phyloP scores from a whole-genome alignment of 1,140 invertebrate genomes.

The Hyles euphorbiae region DNA sequence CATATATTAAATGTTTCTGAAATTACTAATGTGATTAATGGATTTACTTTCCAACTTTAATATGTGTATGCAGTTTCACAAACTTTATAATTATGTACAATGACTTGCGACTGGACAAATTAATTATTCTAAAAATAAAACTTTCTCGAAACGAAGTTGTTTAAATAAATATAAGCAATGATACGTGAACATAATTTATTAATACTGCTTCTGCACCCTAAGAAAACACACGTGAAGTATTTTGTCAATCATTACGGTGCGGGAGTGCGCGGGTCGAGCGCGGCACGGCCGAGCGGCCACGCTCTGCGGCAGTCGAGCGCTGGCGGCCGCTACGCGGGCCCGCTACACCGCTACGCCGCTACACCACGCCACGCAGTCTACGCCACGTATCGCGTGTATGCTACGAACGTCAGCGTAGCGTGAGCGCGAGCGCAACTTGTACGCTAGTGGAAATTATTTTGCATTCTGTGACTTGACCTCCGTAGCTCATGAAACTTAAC shows the following conservation, averaged over 20 bases:
- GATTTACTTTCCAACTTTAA: no score
- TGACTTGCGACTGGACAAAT: no score
- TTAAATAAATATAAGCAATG: no score
- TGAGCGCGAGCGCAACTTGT: conserved; percentile 9
- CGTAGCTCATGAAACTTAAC: neutral
- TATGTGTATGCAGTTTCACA: no score
- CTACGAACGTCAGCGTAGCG: conserved; percentile 13
- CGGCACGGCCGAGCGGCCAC: conserved; percentile 33
- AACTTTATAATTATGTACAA: no score
- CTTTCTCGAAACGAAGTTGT: no score
- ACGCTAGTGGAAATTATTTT: neutral
- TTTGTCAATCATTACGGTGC: conserved; percentile 69
- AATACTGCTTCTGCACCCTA: conserved; percentile 13
- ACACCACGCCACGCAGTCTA: conserved; percentile 26
- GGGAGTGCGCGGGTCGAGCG: conserved; percentile 40
- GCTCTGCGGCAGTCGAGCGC: conserved; percentile 61
- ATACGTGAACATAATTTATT: no score
- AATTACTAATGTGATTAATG: no score
- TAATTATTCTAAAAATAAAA: no score
- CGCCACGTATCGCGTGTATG: no score
- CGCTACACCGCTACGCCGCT: conserved; percentile 25
- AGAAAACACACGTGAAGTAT: conserved; percentile 69
- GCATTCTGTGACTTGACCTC: conserved; percentile 7
- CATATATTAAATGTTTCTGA: no score
- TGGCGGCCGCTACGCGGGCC: conserved; percentile 36